Conservation (phyloP, 2,797 vertebrate genomes). For the Salmo trutta region DNA sequence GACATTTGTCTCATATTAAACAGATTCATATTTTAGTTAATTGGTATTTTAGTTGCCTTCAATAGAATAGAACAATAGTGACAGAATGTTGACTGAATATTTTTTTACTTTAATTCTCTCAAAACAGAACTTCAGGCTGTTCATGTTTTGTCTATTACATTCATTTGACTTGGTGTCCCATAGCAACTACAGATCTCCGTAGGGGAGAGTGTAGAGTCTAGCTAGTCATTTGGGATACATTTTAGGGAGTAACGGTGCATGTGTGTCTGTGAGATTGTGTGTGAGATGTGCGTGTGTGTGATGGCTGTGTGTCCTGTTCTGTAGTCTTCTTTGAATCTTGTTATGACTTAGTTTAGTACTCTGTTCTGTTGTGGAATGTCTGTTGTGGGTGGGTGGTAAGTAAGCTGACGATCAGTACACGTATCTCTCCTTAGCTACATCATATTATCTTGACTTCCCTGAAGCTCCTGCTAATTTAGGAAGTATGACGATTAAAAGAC, state of each 20-base stretch:
- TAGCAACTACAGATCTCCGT: constrained; percentile 13
- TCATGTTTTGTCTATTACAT: constrained; percentile 14
- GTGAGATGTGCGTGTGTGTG: neutral
- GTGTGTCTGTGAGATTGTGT: constrained; percentile 25
- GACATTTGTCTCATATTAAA: constrained; percentile 9
- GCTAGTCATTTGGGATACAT: too few relatives aligned
- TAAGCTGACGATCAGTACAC: constrained; percentile 45
- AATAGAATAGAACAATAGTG: neutral
- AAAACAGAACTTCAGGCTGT: neutral
- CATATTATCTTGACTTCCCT: constrained; percentile 20
- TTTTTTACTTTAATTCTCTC: neutral
- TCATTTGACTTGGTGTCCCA: constrained; percentile 9
- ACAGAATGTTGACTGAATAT: neutral
- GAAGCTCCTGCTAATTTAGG: neutral
- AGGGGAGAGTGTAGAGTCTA: constrained; percentile 39
- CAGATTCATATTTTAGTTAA: neutral
- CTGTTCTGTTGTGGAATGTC: constrained; percentile 5
- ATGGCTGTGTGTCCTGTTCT: neutral
- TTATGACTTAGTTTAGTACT: neutral
- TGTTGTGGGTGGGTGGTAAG: constrained; percentile 38
- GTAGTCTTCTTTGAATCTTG: neutral
- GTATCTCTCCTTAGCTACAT: constrained; percentile 58
- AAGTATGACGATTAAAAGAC: neutral
- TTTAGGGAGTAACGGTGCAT: constrained; percentile 21
- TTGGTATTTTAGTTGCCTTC: neutral